Evolutionary conservation across 1,140 invertebrate genomes (phyloP).

Genomic region (Coptotermes formosanus): DNA sequence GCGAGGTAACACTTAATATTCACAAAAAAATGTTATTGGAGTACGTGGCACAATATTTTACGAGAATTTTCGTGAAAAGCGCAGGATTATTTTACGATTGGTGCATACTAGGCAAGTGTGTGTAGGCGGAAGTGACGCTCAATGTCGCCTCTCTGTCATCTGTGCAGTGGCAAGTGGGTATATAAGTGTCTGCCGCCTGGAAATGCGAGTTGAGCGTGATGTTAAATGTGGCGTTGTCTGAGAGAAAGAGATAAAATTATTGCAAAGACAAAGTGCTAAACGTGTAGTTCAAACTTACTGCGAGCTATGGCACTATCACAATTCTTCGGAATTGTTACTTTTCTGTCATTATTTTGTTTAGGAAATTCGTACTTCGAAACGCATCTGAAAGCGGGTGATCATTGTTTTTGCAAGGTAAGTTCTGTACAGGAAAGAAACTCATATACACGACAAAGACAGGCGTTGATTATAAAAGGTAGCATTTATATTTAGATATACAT

Average conservation of each 20-base stretch:
- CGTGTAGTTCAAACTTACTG: not conserved
- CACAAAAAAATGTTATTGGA: not conserved
- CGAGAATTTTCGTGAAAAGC: too few relatives aligned
- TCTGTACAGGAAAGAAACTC: conserved; percentile 33
- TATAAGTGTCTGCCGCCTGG: not conserved
- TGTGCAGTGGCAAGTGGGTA: not conserved
- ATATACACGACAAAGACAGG: conserved; percentile 26
- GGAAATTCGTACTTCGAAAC: conserved; percentile 42
- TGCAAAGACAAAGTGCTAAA: not conserved
- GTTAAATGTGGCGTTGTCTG: not conserved
- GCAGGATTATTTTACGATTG: not conserved
- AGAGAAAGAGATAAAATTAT: too few relatives aligned
- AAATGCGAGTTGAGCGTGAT: not conserved
- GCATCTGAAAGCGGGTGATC: conserved; percentile 41
- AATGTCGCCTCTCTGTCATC: not conserved
- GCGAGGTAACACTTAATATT: not conserved
- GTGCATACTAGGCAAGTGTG: not conserved
- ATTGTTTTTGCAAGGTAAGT: conserved; percentile 49
- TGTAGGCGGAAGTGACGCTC: not conserved
- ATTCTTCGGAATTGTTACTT: not conserved
- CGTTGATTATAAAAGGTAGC: not conserved
- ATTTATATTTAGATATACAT: not conserved
- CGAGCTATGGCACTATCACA: conserved; percentile 23
- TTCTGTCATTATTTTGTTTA: conserved; percentile 27
- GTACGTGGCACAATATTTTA: not conserved